Evolutionary conservation across 2,888 invertebrate genomes (phyloP).

Genomic region (Ganaspis brasiliensis): DNA sequence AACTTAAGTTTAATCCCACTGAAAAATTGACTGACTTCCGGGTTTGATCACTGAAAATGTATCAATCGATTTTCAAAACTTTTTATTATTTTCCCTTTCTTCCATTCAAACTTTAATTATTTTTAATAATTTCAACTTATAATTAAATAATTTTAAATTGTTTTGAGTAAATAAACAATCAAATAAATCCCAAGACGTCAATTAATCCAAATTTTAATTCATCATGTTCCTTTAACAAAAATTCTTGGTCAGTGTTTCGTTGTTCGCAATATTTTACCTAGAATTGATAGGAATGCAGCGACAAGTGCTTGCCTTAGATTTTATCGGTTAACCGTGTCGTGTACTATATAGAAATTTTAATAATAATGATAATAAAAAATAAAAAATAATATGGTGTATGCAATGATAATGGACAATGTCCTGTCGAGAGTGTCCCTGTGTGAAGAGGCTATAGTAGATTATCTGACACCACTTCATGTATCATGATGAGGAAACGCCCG

Average conservation of each 20-base stretch:
- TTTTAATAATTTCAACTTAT: too few relatives aligned
- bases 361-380: slow-evolving; percentile 44
- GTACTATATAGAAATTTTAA: slow-evolving; percentile 25
- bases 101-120: too few relatives aligned
- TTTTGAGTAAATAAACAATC: too few relatives aligned
- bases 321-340: slow-evolving; percentile 7
- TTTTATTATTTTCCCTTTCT: too few relatives aligned
- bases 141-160: too few relatives aligned
- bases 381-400: slow-evolving; percentile 47
- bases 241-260: too few relatives aligned
- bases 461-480: slow-evolving; percentile 74
- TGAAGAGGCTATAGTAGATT: slow-evolving; percentile 66
- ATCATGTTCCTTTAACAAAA: too few relatives aligned
- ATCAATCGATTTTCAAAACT: too few relatives aligned
- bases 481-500: slow-evolving; percentile 79
- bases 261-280: too few relatives aligned
- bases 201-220: too few relatives aligned
- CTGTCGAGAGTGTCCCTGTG: slow-evolving; percentile 74
- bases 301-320: neutral
- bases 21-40: neutral
- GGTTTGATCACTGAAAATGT: neutral
- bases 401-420: slow-evolving; percentile 78
- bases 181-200: too few relatives aligned
- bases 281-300: neutral
- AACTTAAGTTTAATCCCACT: neutral